Evolutionary conservation across 2,113 vertebrate genomes (phyloP).

Genomic region (Paramisgurnus dabryanus): DNA sequence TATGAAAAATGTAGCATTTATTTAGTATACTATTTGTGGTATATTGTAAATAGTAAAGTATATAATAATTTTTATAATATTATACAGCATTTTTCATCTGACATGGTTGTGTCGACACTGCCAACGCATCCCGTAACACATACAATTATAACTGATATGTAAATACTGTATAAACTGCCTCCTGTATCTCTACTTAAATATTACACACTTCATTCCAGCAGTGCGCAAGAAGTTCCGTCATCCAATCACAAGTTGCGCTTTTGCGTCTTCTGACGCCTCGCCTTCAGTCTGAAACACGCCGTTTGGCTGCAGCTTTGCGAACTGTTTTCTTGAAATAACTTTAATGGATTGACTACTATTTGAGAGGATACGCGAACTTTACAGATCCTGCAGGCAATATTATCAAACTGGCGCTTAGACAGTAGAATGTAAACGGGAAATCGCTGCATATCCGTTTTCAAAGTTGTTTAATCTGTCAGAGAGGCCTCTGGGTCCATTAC

Average conservation of each 20-base stretch:
- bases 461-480: slow-evolving; percentile 16
- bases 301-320: slow-evolving; percentile 21
- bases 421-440: background rate
- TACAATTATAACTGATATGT: background rate
- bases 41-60: no score
- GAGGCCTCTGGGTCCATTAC: slow-evolving; percentile 29
- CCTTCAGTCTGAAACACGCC: background rate
- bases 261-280: slow-evolving; percentile 21
- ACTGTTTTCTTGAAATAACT: slow-evolving; percentile 49
- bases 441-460: background rate
- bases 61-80: no score
- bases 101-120: background rate
- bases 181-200: background rate
- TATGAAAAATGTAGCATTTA: no score
- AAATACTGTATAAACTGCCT: background rate
- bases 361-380: slow-evolving; percentile 12
- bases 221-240: slow-evolving; percentile 16
- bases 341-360: slow-evolving; percentile 25
- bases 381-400: background rate
- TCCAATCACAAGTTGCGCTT: slow-evolving; percentile 33
- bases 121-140: background rate
- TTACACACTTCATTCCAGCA: slow-evolving; percentile 26
- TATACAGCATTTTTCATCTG: background rate
- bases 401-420: no score
- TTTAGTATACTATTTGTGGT: no score